These are phyloP conservation scores for Masnerella sp. DNA, from an alignment of 2,888 invertebrate genomes.

Conservation along the genomic window DNA sequence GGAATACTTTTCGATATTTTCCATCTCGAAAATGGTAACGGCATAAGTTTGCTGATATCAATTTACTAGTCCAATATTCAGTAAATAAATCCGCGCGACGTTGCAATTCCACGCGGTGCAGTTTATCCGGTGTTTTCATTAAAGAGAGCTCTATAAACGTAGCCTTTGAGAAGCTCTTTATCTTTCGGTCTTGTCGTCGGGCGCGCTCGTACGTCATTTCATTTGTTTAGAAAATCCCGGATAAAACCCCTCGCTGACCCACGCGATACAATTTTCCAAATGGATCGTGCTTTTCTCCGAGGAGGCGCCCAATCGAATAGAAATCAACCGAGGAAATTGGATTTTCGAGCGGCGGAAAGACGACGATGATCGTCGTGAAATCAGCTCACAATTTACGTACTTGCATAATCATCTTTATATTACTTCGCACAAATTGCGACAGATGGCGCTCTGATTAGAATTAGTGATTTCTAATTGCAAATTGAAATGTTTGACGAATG, in stretches of 20 bases:
- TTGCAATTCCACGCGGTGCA: too few relatives aligned
- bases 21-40: too few relatives aligned
- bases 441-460: slow-evolving; percentile 5
- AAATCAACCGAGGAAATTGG: slow-evolving; percentile 36
- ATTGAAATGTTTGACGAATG: too few relatives aligned
- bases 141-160: slow-evolving; percentile 10
- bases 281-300: slow-evolving; percentile 15
- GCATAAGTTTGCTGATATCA: too few relatives aligned
- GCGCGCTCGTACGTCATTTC: slow-evolving; percentile 10
- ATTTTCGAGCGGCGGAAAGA: slow-evolving; percentile 14
- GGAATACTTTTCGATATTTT: too few relatives aligned
- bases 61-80: too few relatives aligned
- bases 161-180: slow-evolving; percentile 19
- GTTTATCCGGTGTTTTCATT: too few relatives aligned
- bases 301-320: slow-evolving; percentile 5
- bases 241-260: slow-evolving; percentile 19
- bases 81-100: too few relatives aligned
- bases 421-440: not conserved
- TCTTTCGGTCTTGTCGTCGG: slow-evolving; percentile 17
- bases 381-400: slow-evolving; percentile 1
- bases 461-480: too few relatives aligned
- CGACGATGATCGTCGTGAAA: slow-evolving; percentile 7
- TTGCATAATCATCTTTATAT: slow-evolving; percentile 5
- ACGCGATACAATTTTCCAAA: slow-evolving; percentile 32
- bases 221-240: slow-evolving; percentile 37